A percentile compares a stretch with the other conserved stretches of the same genome.
Evolutionary conservation across 2,113 vertebrate genomes (phyloP).

Genomic region (Peromyscus maniculatus): DNA sequence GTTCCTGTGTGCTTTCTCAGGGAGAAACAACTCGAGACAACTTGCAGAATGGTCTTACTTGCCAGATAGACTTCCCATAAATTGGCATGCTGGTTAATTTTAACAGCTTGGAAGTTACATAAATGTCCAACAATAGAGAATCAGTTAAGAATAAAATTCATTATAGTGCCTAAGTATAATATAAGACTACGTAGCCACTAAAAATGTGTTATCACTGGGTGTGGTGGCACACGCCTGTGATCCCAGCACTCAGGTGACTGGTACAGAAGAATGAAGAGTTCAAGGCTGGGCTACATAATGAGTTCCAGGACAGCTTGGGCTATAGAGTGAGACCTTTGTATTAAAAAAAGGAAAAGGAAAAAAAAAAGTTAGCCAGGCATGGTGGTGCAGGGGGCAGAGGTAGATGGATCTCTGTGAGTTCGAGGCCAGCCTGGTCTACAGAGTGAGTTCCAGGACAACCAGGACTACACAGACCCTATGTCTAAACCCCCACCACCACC

Average conservation of each 20-base stretch:
- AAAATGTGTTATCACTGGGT: not conserved
- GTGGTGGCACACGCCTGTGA: not conserved
- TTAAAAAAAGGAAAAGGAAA: not conserved
- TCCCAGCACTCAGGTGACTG: not conserved
- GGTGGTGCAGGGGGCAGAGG: not conserved
- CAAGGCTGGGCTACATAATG: not conserved
- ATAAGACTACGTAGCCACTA: conserved; percentile 39
- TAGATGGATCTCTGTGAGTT: not conserved
- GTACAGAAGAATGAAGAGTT: not conserved
- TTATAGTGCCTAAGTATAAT: conserved; percentile 57
- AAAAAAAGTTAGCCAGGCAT: not conserved
- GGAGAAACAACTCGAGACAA: conserved; percentile 22
- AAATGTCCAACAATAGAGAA: conserved; percentile 70
- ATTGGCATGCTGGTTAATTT: conserved; percentile 61
- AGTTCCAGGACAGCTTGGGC: not conserved
- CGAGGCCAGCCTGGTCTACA: not conserved
- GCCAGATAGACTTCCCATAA: conserved; percentile 60
- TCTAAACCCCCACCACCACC: not conserved
- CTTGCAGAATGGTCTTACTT: conserved; percentile 44
- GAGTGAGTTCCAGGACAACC: not conserved
- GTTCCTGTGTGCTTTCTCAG: not conserved
- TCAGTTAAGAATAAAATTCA: conserved; percentile 73
- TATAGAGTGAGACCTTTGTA: not conserved
- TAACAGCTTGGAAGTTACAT: conserved; percentile 76
- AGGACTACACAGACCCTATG: not conserved